Evolutionary conservation across 2,888 invertebrate species (phyloP), one percentile per base, ranked within the genome.

Genomic region (Tachina lurida): DNA sequence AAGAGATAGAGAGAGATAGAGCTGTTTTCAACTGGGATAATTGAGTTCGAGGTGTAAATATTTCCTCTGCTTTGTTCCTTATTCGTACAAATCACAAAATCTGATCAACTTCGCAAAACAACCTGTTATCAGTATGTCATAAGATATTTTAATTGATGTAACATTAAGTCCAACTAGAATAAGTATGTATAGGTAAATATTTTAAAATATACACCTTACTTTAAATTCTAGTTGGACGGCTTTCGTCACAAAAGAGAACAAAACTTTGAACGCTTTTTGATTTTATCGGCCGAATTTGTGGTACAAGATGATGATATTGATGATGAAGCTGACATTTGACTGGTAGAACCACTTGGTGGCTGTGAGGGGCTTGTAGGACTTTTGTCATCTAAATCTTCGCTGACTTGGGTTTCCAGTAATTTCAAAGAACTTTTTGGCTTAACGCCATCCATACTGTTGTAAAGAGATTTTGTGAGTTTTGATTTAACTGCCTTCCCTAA

Each of bases 401-500:
- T 90, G 5, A 89, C 89, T 86, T 92, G 92, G 1, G 92, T 90
- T 68, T 92, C 92, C 3, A 92, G 86, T 4, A 92, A 82, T 82
- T 92, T 92, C 2, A 92, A 88, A 22, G 92, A 91, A 41, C 92
- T 90, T 87, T 91, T 92, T 4, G 91, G 92, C 84, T 92, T 92
- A 0, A 89, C 90, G 22, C 92, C 92, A 67, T 92, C 93, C 92
- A 92, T 92, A 88, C 92, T 92, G 87, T 92, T 92, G 89, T 94
- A 94, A 49, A 94, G 91, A 0, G 94, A 94, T 87, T 94, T 93
- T 73, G 94, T 94, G 56, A 94, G 91, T 82, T 94, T 93, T 54
- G 93, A 93, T 39, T 94, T 92, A 22, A 95, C 93, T 1, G 93
- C 94, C 89, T 94, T 94, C 71, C 94, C 93, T 54, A 94, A 88